Base-by-base conservation (phyloP, 2,888 invertebrate species). In the Podabrus alpinus region DNA sequence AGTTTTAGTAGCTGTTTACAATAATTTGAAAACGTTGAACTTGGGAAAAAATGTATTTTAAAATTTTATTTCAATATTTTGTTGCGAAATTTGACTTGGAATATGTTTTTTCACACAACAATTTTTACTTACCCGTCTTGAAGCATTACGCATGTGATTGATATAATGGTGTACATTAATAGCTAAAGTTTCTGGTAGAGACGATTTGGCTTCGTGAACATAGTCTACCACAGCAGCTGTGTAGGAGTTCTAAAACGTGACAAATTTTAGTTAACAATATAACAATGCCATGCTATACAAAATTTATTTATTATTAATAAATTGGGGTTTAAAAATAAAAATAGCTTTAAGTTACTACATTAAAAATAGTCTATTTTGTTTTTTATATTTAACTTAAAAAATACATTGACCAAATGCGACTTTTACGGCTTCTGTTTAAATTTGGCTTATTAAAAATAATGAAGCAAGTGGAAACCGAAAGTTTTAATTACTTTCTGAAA, bases 211-310 rank as follows among this genome's bases (percentile, higher is more conserved):
- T 15, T 21, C 15, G 21, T 71, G 76, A 61, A 24, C 59, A 74
- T 76, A 74, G 25, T 76, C 74, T 15, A 76, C 76, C 10, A 76
- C 76, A 10, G 76, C 76, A n/a, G 76, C 76, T 9, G 61, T 74
- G 61, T 76, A 76, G 24, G 76, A 73, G 68, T 59, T 71, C 76
- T 76, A 62, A 68, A 76, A 73, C 10, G 60, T 64, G 15, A 24
- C 21, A 64, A 15, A 62, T 66, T 45, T 29, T n/a, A n/a, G 45
- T 45, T 45, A 45, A 45, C 45, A 45, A 45, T 45, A 45, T 45
- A 45, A 45, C 45, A 45, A 45, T n/a, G 45, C n/a, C n/a, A 45
- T 9, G 13, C 45, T 9, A 7, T 45, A 9, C n/a, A 7, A 45
- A 45, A 45, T 45, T 45, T 45, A 45, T 45, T 45, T 45, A 45